A percentile compares a stretch with the other conserved stretches of the same genome.
Evolutionary conservation across 2,888 invertebrate genomes (phyloP).

Genomic region (Seladonia tumulorum): DNA sequence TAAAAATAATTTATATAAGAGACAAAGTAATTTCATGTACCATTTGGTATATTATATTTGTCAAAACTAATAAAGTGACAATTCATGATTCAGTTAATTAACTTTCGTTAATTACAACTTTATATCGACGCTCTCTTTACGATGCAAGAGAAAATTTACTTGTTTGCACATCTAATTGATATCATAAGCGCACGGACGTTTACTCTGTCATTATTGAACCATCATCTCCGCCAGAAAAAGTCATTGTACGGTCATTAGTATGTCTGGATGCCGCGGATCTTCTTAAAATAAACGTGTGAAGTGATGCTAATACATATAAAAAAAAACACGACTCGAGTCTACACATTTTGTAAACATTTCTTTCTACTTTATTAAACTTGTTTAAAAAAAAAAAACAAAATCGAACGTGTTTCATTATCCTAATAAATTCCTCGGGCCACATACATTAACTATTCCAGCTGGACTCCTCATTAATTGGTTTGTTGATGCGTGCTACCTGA

Average conservation of each 20-base stretch:
- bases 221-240: neutral
- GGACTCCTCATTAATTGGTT: constrained; percentile 52
- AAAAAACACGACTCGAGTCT: neutral
- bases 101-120: neutral
- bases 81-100: constrained; percentile 12
- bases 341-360: neutral
- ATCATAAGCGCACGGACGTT: neutral
- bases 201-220: neutral
- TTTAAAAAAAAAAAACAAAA: neutral
- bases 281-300: neutral
- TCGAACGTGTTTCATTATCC: neutral
- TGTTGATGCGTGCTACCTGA: constrained; percentile 43
- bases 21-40: no score
- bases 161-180: neutral
- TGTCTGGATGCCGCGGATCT: neutral
- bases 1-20: neutral
- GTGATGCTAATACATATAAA: neutral
- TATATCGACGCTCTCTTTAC: neutral
- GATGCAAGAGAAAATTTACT: neutral
- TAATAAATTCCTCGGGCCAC: neutral
- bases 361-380: neutral
- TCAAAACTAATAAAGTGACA: neutral
- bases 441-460: constrained; percentile 50
- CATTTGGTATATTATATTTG: no score
- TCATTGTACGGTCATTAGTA: neutral